Evolutionary conservation across 2,113 vertebrate species (phyloP), one percentile per base, ranked within the genome.

Genomic region (Scolopax mira): DNA sequence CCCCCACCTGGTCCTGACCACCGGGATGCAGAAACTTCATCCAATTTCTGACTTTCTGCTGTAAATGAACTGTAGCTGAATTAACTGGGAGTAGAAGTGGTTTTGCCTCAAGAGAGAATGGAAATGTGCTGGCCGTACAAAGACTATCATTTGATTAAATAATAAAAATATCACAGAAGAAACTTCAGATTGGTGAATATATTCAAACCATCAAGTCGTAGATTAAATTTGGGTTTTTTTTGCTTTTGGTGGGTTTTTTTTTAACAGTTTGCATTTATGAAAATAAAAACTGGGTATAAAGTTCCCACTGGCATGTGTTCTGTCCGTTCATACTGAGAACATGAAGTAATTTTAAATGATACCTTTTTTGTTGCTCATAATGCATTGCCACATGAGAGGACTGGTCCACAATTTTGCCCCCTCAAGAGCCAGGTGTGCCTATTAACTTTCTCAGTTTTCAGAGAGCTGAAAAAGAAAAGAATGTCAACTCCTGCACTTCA

Each of bases 281-380:
- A 72, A 94, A 85, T 5, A 94, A 86, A 85, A 90, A 18, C 9
- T 27, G 42, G n/a, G 83, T 60, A 25, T 25, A 70, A 88, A 71
- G 52, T 81, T 89, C 39, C 25, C n/a, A 61, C 6, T 44, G 57
- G 31, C 18, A 64, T 0, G 1, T 79, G 62, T 86, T 86, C 79
- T 74, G 28, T n/a, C 33, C 41, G 24, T 30, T 78, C 41, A 60
- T 37, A 86, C 17, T 31, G 60, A 92, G 55, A 94, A 75, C 23
- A 51, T 51, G 42, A 90, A 85, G 57, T 74, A 94, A 93, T 86
- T 88, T 87, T 92, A 94, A 89, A 91, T 44, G 1, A 95, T 97
- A 97, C 95, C 95, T 97, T 93, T 88, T 83, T 22, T 61, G 92
- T 74, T 95, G 82, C 25, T 85, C 51, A 22, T 71, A 96, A 79